Conservation (phyloP, 2,113 vertebrate species). For the Ceyx margarethae region DNA sequence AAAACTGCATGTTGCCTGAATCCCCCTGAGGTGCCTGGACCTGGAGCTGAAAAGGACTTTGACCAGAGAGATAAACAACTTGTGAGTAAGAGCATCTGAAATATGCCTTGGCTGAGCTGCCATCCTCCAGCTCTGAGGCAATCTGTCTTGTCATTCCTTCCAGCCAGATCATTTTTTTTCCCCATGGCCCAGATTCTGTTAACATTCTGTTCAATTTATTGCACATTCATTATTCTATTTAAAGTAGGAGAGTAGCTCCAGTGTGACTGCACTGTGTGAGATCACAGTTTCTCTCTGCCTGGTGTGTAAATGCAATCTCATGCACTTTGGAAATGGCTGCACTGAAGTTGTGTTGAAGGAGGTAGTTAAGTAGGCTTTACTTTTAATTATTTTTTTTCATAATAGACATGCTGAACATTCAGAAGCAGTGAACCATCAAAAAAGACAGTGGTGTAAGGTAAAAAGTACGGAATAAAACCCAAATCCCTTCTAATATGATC, state of each 20-base stretch:
- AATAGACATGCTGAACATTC: background rate
- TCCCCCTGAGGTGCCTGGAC: background rate
- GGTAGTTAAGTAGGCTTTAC: background rate
- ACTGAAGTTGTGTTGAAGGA: constrained; percentile 11
- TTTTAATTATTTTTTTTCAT: background rate
- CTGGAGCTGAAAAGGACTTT: background rate
- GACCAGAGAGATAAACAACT: background rate
- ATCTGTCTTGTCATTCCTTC: background rate
- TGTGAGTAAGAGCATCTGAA: background rate
- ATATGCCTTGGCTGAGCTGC: background rate
- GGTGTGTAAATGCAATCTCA: background rate
- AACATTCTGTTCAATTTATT: background rate
- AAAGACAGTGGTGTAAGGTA: background rate
- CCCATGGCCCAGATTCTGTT: background rate
- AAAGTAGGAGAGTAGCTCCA: background rate
- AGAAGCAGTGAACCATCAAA: background rate
- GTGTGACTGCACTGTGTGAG: background rate
- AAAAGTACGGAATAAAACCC: background rate
- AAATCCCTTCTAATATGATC: background rate
- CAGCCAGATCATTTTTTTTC: background rate
- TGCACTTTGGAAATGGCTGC: background rate
- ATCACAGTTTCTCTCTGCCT: background rate
- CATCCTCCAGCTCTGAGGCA: background rate
- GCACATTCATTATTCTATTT: constrained; percentile 9
- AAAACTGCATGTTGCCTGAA: background rate